Evolutionary conservation across 2,888 invertebrate genomes (phyloP).

Genomic region (Oxyteleia sp.): DNA sequence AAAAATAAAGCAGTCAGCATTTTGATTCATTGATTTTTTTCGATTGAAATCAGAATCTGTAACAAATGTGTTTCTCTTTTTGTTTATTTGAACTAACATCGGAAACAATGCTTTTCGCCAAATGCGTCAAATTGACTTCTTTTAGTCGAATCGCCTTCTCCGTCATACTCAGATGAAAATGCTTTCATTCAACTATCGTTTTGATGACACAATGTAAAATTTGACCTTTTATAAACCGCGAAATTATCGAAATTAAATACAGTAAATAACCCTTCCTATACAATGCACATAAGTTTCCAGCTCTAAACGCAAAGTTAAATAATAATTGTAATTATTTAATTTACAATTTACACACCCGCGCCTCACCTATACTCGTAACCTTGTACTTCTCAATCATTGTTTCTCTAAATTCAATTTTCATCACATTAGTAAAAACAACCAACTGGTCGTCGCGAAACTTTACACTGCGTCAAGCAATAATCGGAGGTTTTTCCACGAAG

Average conservation of each 20-base stretch:
- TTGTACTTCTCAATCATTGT: constrained; percentile 60
- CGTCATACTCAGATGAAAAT: constrained; percentile 25
- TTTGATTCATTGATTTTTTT: constrained; percentile 26
- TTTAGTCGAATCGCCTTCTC: constrained; percentile 35
- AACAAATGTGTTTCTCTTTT: constrained; percentile 28
- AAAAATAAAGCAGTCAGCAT: constrained; percentile 30
- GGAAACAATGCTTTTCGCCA: constrained; percentile 32
- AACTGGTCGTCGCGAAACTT: constrained; percentile 56
- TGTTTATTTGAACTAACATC: constrained; percentile 41
- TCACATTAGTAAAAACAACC: constrained; percentile 67
- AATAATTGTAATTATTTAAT: constrained; percentile 40
- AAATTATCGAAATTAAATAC: constrained; percentile 61
- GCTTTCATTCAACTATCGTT: background rate
- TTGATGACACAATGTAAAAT: constrained; percentile 48
- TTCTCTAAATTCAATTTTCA: constrained; percentile 61
- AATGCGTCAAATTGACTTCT: constrained; percentile 40
- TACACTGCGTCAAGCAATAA: constrained; percentile 69
- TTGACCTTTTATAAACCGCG: constrained; percentile 1
- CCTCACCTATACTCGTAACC: background rate
- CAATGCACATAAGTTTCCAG: constrained; percentile 13
- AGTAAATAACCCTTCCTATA: constrained; percentile 53
- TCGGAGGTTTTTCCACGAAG: constrained; percentile 64
- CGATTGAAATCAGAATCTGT: constrained; percentile 29
- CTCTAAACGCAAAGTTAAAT: constrained; percentile 37
- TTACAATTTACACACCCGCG: constrained; percentile 36